Conservation (phyloP, 2,113 vertebrate species). For the Colistium nudipinnis region DNA sequence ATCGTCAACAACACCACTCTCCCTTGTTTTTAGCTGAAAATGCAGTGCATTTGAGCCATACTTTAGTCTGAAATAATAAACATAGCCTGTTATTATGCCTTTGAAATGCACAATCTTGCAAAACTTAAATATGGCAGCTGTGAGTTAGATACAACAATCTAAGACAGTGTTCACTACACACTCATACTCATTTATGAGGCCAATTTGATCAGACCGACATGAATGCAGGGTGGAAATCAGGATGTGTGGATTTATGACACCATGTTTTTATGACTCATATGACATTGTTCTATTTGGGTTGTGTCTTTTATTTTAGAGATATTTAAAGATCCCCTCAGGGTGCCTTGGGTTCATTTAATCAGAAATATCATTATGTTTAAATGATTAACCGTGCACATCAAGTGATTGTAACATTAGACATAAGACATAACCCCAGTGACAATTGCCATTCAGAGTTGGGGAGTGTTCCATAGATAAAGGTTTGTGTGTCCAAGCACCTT, state of each 20-base stretch:
- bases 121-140: conserved; percentile 6
- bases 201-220: conserved; percentile 41
- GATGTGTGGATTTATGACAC: conserved; percentile 58
- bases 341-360: not conserved
- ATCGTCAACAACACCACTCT: too few species aligned
- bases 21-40: too few species aligned
- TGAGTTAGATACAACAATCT: conserved; percentile 30
- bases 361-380: not conserved
- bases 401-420: not conserved
- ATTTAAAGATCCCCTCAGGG: not conserved
- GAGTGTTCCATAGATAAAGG: conserved; percentile 11
- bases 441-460: conserved; percentile 1
- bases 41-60: too few species aligned
- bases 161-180: conserved; percentile 37
- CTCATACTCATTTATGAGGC: conserved; percentile 42
- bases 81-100: too few species aligned
- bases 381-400: not conserved
- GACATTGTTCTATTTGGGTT: conserved; percentile 13
- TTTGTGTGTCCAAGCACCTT: conserved; percentile 22
- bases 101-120: too few species aligned
- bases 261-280: conserved; percentile 26
- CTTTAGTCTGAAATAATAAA: too few species aligned
- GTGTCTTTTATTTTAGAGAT: too few species aligned
- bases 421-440: not conserved
- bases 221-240: conserved; percentile 39